Conservation (phyloP, 2,797 vertebrate species). For the Gymnothorax javanicus region DNA sequence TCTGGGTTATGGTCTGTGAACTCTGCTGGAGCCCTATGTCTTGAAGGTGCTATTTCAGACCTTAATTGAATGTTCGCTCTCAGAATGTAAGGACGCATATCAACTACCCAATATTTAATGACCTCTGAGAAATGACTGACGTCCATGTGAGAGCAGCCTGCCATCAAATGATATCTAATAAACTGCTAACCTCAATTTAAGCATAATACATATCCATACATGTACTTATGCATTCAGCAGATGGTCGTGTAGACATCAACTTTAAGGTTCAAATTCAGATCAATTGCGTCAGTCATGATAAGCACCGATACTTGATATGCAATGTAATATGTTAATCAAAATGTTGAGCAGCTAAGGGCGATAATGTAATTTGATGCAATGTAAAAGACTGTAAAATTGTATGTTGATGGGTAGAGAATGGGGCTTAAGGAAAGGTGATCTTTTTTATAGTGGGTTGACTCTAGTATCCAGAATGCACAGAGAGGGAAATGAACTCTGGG, state of each 20-base stretch:
- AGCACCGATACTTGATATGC: not conserved
- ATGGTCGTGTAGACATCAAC: not conserved
- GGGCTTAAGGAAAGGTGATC: not conserved
- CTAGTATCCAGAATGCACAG: not conserved
- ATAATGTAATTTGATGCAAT: not conserved
- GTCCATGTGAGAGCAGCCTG: not conserved
- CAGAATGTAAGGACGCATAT: not conserved
- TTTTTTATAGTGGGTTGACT: not conserved
- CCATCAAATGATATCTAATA: not conserved
- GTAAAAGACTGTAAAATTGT: not conserved
- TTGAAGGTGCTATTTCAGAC: not conserved
- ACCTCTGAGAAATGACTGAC: conserved; percentile 1
- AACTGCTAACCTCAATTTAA: conserved; percentile 9
- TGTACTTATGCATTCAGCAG: conserved; percentile 2
- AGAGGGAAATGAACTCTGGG: not conserved
- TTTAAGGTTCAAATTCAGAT: not conserved
- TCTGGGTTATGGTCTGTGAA: not conserved
- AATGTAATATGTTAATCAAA: not conserved
- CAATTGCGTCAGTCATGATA: not conserved
- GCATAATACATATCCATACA: not conserved
- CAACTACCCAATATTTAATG: not conserved
- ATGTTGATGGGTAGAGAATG: not conserved
- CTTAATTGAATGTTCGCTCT: not conserved
- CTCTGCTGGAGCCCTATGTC: not conserved
- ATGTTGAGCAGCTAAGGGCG: not conserved